Evolutionary conservation across 2,797 vertebrate genomes (phyloP), one percentile per base, ranked within the genome.

Genomic region (Takifugu rubripes): DNA sequence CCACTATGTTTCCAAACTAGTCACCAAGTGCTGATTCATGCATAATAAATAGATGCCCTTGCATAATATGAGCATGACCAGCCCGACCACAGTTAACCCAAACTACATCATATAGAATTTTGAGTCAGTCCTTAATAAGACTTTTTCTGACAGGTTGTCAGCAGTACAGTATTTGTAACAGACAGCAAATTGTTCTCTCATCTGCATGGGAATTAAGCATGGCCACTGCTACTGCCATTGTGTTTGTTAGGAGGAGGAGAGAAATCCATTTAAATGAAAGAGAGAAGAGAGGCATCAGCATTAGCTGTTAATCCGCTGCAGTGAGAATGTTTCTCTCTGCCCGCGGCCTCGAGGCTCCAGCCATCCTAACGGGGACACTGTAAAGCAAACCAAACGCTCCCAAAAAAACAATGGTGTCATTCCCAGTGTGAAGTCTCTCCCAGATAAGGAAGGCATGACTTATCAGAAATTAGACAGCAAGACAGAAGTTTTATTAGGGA

Each of bases 221-320:
- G 59, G 52, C 48, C 58, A 49, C 11, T 68, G 63, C 63, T 65
- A 46, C 14, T 42, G 12, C 42, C 42, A 49, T 14, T 25, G 58
- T 63, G 61, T 70, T 66, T 54, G 26, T 55, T 47, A 49, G 63
- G 52, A 64, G 67, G 68, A 50, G 66, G 77, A 71, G 77, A 85
- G 75, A 83, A 84, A 86, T 84, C 73, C 78, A 82, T 85, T 87
- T 78, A 86, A 87, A 88, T 80, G 67, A 88, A 88, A 84, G 75
- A 81, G 65, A 85, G 83, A 80, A 79, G 70, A 83, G 79, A 88
- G 77, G 81, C 74, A 76, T 86, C 82, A 86, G 87, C 83, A 84
- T 85, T 84, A 85, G 73, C 68, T 53, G 82, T 64, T 88, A 88
- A 90, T 89, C 85, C 84, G 87, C 84, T 86, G 87, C 88, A 88